These are phyloP conservation scores for Cathartes aura DNA, from an alignment of 2,113 vertebrate species.

Conservation along the genomic window DNA sequence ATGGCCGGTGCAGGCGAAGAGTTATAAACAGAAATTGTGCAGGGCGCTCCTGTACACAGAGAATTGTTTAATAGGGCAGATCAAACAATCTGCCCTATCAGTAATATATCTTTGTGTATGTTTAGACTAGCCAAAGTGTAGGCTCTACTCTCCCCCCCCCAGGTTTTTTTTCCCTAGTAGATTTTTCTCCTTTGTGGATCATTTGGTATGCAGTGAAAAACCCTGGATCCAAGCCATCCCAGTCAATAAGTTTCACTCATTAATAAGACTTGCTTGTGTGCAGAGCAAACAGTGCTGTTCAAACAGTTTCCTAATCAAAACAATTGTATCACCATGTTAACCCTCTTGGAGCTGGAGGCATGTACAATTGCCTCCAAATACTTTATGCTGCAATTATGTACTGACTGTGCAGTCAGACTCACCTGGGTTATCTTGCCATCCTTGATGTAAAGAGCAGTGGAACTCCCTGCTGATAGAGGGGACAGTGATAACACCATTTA, in stretches of 20 bases:
- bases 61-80: not conserved
- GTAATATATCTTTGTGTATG: not conserved
- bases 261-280: conserved; percentile 30
- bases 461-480: not conserved
- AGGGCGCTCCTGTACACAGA: not conserved
- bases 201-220: not conserved
- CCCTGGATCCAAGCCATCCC: conserved; percentile 20
- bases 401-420: not conserved
- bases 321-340: not conserved
- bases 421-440: not conserved
- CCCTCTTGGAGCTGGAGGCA: not conserved
- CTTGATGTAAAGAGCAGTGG: not conserved
- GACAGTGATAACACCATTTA: not conserved
- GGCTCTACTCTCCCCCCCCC: not conserved
- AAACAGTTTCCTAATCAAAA: conserved; percentile 41
- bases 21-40: not conserved
- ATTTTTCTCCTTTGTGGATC: not conserved
- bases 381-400: fast-evolving
- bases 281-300: conserved; percentile 31
- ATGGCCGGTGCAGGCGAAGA: fast-evolving
- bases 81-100: not conserved
- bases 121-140: not conserved
- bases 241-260: conserved; percentile 23
- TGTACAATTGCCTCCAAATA: not conserved
- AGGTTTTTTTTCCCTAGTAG: not conserved